Evolutionary conservation across 2,797 vertebrate genomes (phyloP).

Genomic region (Hydrolagus colliei): DNA sequence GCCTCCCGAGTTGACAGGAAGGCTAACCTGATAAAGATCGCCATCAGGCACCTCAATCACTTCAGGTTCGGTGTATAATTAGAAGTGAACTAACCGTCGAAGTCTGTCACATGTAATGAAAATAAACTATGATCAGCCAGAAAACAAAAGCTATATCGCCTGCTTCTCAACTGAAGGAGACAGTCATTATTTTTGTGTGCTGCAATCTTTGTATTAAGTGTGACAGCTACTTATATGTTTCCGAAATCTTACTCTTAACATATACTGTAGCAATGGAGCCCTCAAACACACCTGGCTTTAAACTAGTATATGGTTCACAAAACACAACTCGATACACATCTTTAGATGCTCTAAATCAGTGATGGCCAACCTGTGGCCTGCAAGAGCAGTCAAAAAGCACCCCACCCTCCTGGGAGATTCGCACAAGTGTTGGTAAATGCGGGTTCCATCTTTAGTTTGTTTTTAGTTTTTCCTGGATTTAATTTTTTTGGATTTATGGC

Average conservation of each 20-base stretch:
- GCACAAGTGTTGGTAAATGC: no score
- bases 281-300: not conserved
- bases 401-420: no score
- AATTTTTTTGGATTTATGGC: no score
- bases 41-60: not conserved
- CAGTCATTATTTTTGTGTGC: not conserved
- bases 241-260: not conserved
- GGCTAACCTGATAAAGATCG: conserved; percentile 18
- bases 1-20: conserved; percentile 16
- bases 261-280: not conserved
- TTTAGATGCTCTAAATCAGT: not conserved
- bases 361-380: no score
- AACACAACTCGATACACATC: not conserved
- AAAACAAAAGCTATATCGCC: not conserved
- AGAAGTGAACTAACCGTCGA: conserved; percentile 1
- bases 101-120: conserved; percentile 2
- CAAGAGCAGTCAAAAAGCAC: no score
- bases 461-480: no score
- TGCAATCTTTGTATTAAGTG: not conserved
- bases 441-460: no score
- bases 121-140: not conserved
- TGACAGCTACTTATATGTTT: not conserved
- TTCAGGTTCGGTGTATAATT: conserved; percentile 4
- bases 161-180: not conserved
- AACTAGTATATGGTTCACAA: not conserved